Conservation (phyloP, 1,140 invertebrate genomes). For the Drosophila virilis region DNA sequence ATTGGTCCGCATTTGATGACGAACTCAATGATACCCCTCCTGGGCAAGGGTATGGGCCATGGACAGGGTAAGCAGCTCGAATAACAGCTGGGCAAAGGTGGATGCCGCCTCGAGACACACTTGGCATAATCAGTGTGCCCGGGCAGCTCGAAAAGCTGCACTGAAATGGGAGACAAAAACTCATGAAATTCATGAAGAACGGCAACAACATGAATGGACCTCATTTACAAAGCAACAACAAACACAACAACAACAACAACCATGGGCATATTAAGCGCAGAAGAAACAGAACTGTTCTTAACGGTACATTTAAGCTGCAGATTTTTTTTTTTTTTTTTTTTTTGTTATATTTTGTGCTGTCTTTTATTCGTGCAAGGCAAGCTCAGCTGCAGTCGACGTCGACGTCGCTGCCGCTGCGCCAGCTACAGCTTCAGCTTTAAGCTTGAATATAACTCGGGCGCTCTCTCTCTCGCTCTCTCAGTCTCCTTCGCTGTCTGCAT, state of each 20-base stretch:
- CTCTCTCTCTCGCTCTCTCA: background rate
- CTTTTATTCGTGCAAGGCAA: background rate
- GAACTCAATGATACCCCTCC: too few species aligned
- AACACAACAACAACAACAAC: constrained; percentile 1
- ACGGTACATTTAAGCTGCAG: constrained; percentile 29
- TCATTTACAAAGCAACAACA: constrained; percentile 32
- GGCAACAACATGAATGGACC: constrained; percentile 35
- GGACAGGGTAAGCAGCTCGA: too few species aligned
- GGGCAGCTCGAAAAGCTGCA: constrained; percentile 30
- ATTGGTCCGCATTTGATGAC: too few species aligned
- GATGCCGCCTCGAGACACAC: constrained; percentile 35
- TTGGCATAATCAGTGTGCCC: constrained; percentile 68
- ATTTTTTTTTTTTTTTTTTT: too few species aligned
- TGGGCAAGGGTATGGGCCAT: too few species aligned
- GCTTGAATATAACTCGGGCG: background rate
- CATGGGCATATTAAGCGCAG: constrained; percentile 4
- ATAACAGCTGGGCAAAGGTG: constrained; percentile 34
- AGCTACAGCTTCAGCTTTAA: constrained; percentile 7
- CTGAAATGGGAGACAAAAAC: constrained; percentile 39
- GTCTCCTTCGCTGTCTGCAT: background rate
- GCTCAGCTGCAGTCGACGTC: background rate
- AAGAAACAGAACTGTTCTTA: constrained; percentile 1
- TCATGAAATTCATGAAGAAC: constrained; percentile 72
- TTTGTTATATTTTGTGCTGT: constrained; percentile 2
- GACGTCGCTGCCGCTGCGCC: background rate